Conservation (phyloP, 2,888 invertebrate genomes). For the Branchipolynoe longqiensis region DNA sequence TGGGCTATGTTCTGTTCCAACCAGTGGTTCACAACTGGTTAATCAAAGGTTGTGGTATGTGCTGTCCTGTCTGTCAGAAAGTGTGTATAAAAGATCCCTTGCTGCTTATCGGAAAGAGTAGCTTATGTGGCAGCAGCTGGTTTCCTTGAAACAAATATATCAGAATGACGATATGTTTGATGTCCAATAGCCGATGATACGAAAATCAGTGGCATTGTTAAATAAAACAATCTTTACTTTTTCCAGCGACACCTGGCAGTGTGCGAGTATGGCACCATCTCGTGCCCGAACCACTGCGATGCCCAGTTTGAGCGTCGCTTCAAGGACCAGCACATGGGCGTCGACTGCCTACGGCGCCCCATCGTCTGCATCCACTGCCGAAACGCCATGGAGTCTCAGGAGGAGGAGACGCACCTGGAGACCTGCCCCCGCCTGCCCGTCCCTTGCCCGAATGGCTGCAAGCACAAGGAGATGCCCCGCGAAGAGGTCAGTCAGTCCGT, state of each 20-base stretch:
- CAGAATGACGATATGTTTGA: too few relatives aligned
- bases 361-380: conserved; percentile 74
- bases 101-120: too few relatives aligned
- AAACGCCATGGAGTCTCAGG: conserved; percentile 66
- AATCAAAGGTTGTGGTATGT: too few relatives aligned
- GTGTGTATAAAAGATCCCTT: too few relatives aligned
- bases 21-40: too few relatives aligned
- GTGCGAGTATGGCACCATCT: conserved; percentile 70
- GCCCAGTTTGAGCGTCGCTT: conserved; percentile 70
- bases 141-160: too few relatives aligned
- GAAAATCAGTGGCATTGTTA: too few relatives aligned
- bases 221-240: neutral
- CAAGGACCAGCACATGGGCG: conserved; percentile 69
- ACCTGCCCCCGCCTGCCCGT: conserved; percentile 71
- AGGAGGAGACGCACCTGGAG: conserved; percentile 71
- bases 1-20: too few relatives aligned
- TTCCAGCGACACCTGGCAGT: conserved; percentile 69
- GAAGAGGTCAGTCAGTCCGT: conserved; percentile 71
- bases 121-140: too few relatives aligned
- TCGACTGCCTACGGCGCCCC: conserved; percentile 73
- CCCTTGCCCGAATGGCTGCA: conserved; percentile 75
- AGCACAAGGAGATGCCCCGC: conserved; percentile 70
- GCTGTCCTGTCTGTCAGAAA: too few relatives aligned
- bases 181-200: too few relatives aligned
- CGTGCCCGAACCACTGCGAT: conserved; percentile 73